These are phyloP conservation scores for Idaea biselata DNA, from an alignment of 2,888 invertebrate species.

Conservation along the genomic window DNA sequence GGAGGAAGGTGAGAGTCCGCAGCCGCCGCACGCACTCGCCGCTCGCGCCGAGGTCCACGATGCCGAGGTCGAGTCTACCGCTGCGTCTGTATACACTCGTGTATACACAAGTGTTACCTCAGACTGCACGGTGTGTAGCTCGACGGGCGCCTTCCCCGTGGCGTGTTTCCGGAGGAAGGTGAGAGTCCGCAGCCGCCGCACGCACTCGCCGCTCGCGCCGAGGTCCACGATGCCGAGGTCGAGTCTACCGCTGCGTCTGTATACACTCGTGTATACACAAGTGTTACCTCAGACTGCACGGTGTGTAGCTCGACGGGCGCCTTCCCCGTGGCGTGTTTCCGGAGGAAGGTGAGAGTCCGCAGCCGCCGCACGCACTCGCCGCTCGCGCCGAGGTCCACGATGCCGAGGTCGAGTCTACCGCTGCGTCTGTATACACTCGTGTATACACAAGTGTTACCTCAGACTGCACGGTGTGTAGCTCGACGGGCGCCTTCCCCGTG, in stretches of 20 bases:
- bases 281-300: slow-evolving; percentile 92
- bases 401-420: slow-evolving; percentile 95
- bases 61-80: slow-evolving; percentile 95
- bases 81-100: slow-evolving; percentile 92
- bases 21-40: slow-evolving; percentile 95
- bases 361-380: slow-evolving; percentile 95
- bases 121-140: slow-evolving; percentile 95
- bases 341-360: slow-evolving; percentile 89
- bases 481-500: slow-evolving; percentile 95
- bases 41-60: slow-evolving; percentile 92
- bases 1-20: slow-evolving; percentile 89
- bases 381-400: slow-evolving; percentile 92
- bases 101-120: no score
- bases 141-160: slow-evolving; percentile 95
- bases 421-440: slow-evolving; percentile 92
- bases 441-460: no score
- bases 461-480: slow-evolving; percentile 95
- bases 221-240: slow-evolving; percentile 92
- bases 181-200: slow-evolving; percentile 89
- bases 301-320: slow-evolving; percentile 96
- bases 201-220: slow-evolving; percentile 95
- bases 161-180: slow-evolving; percentile 93
- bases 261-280: no score
- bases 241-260: slow-evolving; percentile 96
- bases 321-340: slow-evolving; percentile 93